Percentiles rank a stretch among this genome's conserved stretches.
These are phyloP conservation scores for Biston stratarius DNA, from an alignment of 2,888 invertebrate genomes.

Conservation along the genomic window DNA sequence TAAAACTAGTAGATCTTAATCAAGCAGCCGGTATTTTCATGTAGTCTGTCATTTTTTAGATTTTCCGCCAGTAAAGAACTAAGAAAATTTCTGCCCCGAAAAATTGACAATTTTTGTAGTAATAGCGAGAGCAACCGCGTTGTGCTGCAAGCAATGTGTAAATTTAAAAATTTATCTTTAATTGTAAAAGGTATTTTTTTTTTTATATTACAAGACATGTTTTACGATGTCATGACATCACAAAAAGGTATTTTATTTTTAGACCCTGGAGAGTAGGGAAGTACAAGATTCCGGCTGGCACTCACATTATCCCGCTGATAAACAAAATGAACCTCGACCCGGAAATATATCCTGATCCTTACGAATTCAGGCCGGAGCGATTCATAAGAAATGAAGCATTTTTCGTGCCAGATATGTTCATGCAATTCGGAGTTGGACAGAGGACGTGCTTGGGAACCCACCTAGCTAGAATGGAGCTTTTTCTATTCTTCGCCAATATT, in stretches of 20 bases:
- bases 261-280: slow-evolving; percentile 91
- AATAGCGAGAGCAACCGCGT: no score
- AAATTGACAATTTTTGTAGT: no score
- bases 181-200: no score
- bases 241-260: slow-evolving; percentile 50
- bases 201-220: no score
- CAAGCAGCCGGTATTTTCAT: no score
- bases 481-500: slow-evolving; percentile 92
- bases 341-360: slow-evolving; percentile 91
- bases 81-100: no score
- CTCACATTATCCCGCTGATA: slow-evolving; percentile 92
- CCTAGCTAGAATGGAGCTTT: slow-evolving; percentile 93
- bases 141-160: no score
- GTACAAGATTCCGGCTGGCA: slow-evolving; percentile 90
- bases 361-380: slow-evolving; percentile 91
- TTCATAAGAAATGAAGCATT: slow-evolving; percentile 91
- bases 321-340: slow-evolving; percentile 95
- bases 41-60: no score
- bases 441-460: slow-evolving; percentile 94
- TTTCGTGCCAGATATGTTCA: slow-evolving; percentile 91
- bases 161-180: no score
- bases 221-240: neutral
- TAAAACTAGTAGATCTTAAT: no score
- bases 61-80: no score
- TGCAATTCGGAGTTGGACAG: slow-evolving; percentile 95